Evolutionary conservation across 2,113 vertebrate genomes (phyloP), one percentile per base, ranked within the genome.

Genomic region (Eidolon helvum): DNA sequence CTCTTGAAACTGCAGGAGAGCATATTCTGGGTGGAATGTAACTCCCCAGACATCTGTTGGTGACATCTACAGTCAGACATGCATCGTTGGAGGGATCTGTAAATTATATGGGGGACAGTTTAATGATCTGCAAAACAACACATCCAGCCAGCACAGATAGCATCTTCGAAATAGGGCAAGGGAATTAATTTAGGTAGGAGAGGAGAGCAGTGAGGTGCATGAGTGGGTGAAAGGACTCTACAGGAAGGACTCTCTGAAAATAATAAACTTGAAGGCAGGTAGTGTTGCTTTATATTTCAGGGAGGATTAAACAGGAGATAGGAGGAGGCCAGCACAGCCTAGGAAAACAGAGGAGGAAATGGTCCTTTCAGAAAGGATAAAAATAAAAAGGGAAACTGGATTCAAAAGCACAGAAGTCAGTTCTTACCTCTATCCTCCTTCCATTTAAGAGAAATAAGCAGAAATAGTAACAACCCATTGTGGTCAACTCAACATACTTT

Each of bases 41-140:
- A 89, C 85, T 97, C 90, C 87, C 87, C 61, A 96, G 96, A 97
- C 96, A 94, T 97, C 97, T 98, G 96, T 91, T 86, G 96, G 91
- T 96, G 94, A 92, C 94, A 91, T 96, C 96, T 83, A 92, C 61
- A 96, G 53, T 83, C 92, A 97, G 87, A 90, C 79, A 91, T 59
- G 90, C 87, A 91, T 96, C 91, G 63, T 57, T 95, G 86, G 86
- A 97, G 89, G 84, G 78, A 93, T 84, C 83, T 63, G 61, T 97
- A 97, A 96, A 96, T 97, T 96, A 92, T 43, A 71, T 28, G 40
- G 57, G 88, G 94, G 90, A 94, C 53, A 61, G 96, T 83, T 98
- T 96, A 96, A 97, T 87, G 94, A 96, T 69, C 90, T 91, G 75
- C 94, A 97, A 79, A 92, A 68, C 50, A 90, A 69, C 68, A 79